Conservation (phyloP, 2,113 vertebrate genomes). For the Eurystomus gularis region DNA sequence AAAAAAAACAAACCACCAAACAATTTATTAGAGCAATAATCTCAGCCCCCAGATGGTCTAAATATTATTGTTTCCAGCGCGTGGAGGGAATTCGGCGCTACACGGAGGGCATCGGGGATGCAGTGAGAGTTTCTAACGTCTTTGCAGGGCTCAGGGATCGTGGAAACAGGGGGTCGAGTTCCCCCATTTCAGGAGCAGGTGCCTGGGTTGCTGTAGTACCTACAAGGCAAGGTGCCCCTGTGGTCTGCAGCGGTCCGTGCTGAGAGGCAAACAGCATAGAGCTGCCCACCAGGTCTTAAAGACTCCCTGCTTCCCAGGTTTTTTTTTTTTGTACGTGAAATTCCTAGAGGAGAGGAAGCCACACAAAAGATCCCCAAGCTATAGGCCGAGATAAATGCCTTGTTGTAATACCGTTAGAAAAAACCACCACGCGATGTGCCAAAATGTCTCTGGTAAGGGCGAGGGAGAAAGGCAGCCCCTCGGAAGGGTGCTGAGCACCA, state of each 20-base stretch:
- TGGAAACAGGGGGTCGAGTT: not conserved
- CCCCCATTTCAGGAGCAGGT: not conserved
- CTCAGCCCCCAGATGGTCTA: conserved; percentile 49
- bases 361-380: not conserved
- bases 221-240: not conserved
- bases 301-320: not conserved
- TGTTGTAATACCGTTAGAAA: not conserved
- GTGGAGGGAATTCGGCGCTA: not conserved
- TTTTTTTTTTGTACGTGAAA: conserved; percentile 8
- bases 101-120: not conserved
- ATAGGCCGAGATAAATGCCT: not conserved
- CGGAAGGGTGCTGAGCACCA: not conserved
- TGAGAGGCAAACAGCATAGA: not conserved
- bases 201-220: not conserved
- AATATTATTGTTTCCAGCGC: conserved; percentile 40
- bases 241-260: not conserved
- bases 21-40: conserved; percentile 65
- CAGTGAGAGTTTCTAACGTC: not conserved
- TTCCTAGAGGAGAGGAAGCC: conserved; percentile 7
- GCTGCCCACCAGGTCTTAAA: not conserved
- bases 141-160: not conserved
- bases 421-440: not conserved
- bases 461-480: not conserved
- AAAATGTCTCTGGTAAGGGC: not conserved
- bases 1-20: too few species aligned